phyloP scores from a whole-genome alignment of 2,113 vertebrate species.

The rabbit (Oryctolagus cuniculus) region mOryCun1.1 NC_091433.1:168939501-168940000 shows the following conservation, averaged over 20 bases:
- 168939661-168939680: not conserved
- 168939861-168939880: not conserved
- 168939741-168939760: not conserved
- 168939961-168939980: not conserved
- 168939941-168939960: not conserved
- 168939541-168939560: not conserved
- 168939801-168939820: not conserved
- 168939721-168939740: not conserved
- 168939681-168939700: not conserved
- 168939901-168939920: not conserved
- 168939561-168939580: not conserved
- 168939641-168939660: not conserved
- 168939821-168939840: not conserved
- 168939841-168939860: not conserved
- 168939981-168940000: not conserved
- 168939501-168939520: slow-evolving; percentile 8
- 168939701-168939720: not conserved
- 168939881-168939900: not conserved
- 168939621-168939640: not conserved
- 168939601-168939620: fast-evolving
- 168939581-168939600: not conserved
- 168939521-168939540: not conserved
- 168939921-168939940: not conserved
- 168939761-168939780: not conserved
- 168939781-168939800: not conserved